Conservation (phyloP, 2,888 invertebrate species). For the Stramonita haemastoma region DNA sequence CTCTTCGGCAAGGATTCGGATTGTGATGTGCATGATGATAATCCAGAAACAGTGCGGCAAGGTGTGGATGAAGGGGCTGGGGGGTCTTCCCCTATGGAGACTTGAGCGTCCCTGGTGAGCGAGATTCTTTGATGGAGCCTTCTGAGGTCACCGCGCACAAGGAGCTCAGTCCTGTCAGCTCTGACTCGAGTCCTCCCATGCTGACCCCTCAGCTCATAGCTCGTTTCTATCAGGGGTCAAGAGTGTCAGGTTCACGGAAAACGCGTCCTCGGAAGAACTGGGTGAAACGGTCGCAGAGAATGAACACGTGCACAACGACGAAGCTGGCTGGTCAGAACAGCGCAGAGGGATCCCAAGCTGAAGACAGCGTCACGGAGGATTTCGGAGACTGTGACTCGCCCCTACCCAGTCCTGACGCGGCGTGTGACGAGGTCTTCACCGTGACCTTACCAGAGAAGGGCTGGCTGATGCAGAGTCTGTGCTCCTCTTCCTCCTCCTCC, state of each 20-base stretch:
- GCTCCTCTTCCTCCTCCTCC: neutral
- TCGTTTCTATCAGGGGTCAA: neutral
- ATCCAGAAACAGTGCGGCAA: neutral
- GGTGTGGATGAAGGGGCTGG: neutral
- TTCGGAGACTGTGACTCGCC: neutral
- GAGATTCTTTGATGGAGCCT: neutral
- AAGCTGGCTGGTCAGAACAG: neutral
- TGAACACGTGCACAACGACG: neutral
- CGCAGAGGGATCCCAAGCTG: neutral
- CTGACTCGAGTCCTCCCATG: neutral
- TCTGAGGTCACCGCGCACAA: neutral
- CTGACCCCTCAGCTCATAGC: neutral
- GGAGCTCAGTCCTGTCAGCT: neutral
- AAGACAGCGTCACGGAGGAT: neutral
- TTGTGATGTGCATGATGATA: neutral
- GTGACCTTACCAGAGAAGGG: neutral
- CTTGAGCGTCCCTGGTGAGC: neutral
- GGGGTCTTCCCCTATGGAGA: neutral
- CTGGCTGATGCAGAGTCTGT: conserved; percentile 20
- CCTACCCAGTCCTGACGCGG: neutral
- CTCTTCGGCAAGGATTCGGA: neutral
- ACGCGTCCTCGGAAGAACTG: neutral
- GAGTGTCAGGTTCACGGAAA: conserved; percentile 13
- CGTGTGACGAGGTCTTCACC: conserved; percentile 24
- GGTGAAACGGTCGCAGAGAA: neutral